phyloP scores from a whole-genome alignment of 2,888 invertebrate genomes.

The Ceratothoa steindachneri region DNA sequence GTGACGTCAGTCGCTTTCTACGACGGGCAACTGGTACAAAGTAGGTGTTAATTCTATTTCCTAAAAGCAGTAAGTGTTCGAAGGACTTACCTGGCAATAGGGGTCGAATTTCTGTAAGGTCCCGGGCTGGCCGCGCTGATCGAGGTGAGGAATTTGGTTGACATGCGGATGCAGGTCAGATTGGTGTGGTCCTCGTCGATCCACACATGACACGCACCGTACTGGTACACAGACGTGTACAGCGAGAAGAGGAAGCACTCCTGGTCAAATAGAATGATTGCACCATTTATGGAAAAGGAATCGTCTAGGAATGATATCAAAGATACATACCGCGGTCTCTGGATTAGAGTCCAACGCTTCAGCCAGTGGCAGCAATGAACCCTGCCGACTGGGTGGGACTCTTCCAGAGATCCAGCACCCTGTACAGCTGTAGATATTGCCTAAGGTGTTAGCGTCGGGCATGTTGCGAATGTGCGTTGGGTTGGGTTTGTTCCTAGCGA shows the following conservation, averaged over 20 bases:
- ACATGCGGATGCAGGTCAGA: slow-evolving; percentile 8
- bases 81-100: background rate
- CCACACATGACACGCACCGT: slow-evolving; percentile 89
- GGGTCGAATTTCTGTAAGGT: background rate
- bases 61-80: background rate
- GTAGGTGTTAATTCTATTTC: no score
- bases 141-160: background rate
- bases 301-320: no score
- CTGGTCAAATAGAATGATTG: slow-evolving; percentile 51
- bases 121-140: background rate
- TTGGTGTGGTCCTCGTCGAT: slow-evolving; percentile 60
- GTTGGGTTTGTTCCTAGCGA: no score
- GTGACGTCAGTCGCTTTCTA: background rate
- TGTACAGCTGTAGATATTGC: no score
- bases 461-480: no score
- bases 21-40: background rate
- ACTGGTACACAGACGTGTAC: slow-evolving; percentile 88
- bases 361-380: no score
- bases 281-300: background rate
- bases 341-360: no score
- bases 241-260: slow-evolving; percentile 94
- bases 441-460: no score
- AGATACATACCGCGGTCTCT: no score
- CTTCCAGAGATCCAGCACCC: no score
- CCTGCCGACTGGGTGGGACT: no score